Evolutionary conservation across 2,797 vertebrate species (phyloP).

Genomic region (Sebastolobus alascanus): DNA sequence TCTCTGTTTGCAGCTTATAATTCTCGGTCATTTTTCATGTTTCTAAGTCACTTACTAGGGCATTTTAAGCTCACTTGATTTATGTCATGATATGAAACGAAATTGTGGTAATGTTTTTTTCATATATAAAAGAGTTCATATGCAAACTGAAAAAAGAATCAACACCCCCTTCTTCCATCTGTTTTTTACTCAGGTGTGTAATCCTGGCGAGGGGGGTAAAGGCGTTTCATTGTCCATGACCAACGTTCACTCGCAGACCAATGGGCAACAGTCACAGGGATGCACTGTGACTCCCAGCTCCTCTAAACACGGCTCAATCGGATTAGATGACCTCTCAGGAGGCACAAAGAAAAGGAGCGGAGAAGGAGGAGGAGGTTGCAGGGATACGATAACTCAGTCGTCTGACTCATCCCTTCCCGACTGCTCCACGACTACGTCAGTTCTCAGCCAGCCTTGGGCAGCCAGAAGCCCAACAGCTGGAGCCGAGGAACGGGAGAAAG

Average conservation of each 20-base stretch:
- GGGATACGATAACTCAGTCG: slow-evolving; percentile 81
- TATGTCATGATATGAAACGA: neutral
- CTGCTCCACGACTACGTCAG: slow-evolving; percentile 89
- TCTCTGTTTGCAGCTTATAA: neutral
- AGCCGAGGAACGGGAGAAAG: slow-evolving; percentile 53
- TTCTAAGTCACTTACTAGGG: neutral
- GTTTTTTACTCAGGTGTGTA: slow-evolving; percentile 87
- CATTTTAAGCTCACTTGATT: neutral
- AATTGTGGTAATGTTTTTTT: neutral
- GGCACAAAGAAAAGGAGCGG: slow-evolving; percentile 67
- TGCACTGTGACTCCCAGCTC: slow-evolving; percentile 88
- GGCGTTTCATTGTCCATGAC: slow-evolving; percentile 91
- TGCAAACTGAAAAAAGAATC: neutral
- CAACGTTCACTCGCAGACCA: slow-evolving; percentile 97
- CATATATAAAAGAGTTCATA: neutral
- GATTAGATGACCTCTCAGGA: slow-evolving; percentile 72
- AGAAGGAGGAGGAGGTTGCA: slow-evolving; percentile 41
- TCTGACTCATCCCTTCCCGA: slow-evolving; percentile 90
- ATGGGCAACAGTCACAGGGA: slow-evolving; percentile 92
- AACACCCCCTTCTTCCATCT: neutral
- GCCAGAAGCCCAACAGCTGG: slow-evolving; percentile 62
- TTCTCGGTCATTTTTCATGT: neutral
- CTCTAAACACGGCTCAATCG: slow-evolving; percentile 89
- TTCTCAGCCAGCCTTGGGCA: slow-evolving; percentile 86
- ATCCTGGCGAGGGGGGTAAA: slow-evolving; percentile 90